Conservation (phyloP, 2,113 vertebrate genomes). For the Callorhinus ursinus region DNA sequence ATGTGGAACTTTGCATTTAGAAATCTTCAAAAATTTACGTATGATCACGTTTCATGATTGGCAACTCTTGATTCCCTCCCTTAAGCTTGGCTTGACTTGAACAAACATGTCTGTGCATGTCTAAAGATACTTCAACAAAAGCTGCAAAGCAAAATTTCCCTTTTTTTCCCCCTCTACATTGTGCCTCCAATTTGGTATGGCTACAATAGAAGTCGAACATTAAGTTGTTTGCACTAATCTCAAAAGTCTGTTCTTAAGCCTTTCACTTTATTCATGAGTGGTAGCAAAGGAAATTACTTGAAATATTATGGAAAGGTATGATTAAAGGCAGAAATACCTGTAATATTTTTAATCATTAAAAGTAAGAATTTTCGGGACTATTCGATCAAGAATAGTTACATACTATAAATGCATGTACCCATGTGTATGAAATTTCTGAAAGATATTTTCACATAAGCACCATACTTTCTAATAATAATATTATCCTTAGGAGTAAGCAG, state of each 20-base stretch:
- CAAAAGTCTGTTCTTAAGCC: not conserved
- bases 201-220: not conserved
- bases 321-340: not conserved
- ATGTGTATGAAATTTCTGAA: not conserved
- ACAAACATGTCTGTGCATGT: not conserved
- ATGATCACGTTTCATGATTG: not conserved
- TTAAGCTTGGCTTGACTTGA: not conserved
- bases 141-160: not conserved
- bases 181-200: not conserved
- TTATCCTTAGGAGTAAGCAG: not conserved
- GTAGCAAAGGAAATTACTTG: constrained; percentile 25
- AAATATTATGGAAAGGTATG: not conserved
- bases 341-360: not conserved
- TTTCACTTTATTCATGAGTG: constrained; percentile 25
- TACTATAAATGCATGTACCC: not conserved
- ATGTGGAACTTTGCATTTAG: not conserved
- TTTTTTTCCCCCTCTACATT: not conserved
- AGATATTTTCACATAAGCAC: not conserved
- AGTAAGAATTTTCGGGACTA: not conserved
- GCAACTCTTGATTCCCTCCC: not conserved
- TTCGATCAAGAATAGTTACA: not conserved
- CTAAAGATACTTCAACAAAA: not conserved
- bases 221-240: not conserved
- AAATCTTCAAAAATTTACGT: not conserved
- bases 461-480: not conserved